A percentile compares a stretch with the other conserved stretches of the same genome.
Evolutionary conservation across 92 coral and sea anemone species (phyloP).

Genomic region (Scolanthus callimorphus): DNA sequence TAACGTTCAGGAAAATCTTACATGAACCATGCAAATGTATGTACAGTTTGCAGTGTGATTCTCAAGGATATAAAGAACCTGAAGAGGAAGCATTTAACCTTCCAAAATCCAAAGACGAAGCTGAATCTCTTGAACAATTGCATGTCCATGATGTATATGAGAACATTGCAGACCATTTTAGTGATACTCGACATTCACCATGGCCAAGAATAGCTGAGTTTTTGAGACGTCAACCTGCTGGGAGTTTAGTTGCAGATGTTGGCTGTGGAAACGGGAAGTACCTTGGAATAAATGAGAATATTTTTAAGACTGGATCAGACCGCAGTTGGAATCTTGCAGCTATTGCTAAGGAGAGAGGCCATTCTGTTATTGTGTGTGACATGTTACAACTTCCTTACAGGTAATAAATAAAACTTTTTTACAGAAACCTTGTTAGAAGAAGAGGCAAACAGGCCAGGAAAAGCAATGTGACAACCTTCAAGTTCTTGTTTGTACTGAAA

Average conservation of each 20-base stretch:
- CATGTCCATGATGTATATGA: conserved; percentile 95
- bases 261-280: conserved; percentile 99
- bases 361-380: conserved; percentile 88
- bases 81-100: conserved; percentile 28
- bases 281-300: conserved; percentile 68
- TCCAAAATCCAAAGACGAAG: conserved; percentile 70
- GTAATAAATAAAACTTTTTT: no score
- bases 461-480: no score
- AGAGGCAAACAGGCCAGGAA: no score
- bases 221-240: conserved; percentile 63
- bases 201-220: conserved; percentile 93
- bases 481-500: no score
- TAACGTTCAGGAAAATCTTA: conserved; percentile 90
- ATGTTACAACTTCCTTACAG: conserved; percentile 84
- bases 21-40: conserved; percentile 68
- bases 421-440: no score
- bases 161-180: conserved; percentile 92
- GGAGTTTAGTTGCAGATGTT: conserved; percentile 91
- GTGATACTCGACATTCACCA: conserved; percentile 98
- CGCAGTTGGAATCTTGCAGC: conserved; percentile 84
- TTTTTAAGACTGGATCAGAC: conserved; percentile 91
- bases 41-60: conserved; percentile 72
- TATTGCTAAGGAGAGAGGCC: conserved; percentile 89
- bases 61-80: conserved; percentile 40
- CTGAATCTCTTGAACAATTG: conserved; percentile 61